Percentiles rank a stretch among this genome's conserved stretches.
Conservation (phyloP, 2,797 vertebrate species). For the Echeneis naucrates region DNA sequence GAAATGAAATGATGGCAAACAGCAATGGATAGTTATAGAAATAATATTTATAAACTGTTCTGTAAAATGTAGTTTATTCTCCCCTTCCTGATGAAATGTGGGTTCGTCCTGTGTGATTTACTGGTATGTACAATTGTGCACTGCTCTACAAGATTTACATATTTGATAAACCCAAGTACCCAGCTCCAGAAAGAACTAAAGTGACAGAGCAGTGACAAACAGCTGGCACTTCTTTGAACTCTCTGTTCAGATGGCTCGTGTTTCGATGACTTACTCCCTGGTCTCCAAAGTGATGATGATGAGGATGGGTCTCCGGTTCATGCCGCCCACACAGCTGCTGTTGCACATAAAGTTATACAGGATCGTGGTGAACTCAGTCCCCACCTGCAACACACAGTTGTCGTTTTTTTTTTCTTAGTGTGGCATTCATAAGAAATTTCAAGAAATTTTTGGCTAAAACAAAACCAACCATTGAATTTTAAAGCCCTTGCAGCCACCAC, state of each 20-base stretch:
- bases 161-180: not conserved
- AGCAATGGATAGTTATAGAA: not conserved
- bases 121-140: no score
- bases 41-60: not conserved
- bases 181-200: not conserved
- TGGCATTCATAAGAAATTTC: not conserved
- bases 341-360: slow-evolving; percentile 99
- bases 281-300: slow-evolving; percentile 98
- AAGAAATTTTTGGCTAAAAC: not conserved
- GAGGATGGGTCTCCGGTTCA: slow-evolving; percentile 98
- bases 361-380: slow-evolving; percentile 98
- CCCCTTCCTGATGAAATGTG: not conserved
- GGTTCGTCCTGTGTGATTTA: not conserved
- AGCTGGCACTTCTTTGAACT: not conserved
- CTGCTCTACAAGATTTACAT: not conserved
- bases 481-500: slow-evolving; percentile 34
- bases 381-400: slow-evolving; percentile 87
- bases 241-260: not conserved
- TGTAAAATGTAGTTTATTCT: not conserved
- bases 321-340: slow-evolving; percentile 99
- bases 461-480: not conserved
- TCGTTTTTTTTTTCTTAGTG: not conserved
- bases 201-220: not conserved
- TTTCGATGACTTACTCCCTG: slow-evolving; percentile 90
- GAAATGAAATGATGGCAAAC: not conserved